phyloP scores from a whole-genome alignment of 2,113 vertebrate genomes.

The Sclerurus mexicanus region DNA sequence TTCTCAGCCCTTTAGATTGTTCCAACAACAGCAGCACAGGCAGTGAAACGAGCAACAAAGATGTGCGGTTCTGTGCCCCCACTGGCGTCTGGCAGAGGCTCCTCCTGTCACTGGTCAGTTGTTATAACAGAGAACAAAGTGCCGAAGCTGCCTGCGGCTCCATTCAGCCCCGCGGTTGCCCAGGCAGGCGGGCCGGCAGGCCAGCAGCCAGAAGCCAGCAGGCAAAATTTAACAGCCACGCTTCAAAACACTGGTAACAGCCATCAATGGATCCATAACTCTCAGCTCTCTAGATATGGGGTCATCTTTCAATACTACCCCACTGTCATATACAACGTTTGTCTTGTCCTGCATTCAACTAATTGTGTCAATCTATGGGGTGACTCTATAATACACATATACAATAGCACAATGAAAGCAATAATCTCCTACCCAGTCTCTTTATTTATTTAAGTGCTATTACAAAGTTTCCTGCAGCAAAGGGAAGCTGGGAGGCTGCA shows the following conservation, averaged over 20 bases:
- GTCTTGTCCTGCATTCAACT: slow-evolving; percentile 84
- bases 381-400: slow-evolving; percentile 77
- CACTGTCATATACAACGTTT: slow-evolving; percentile 87
- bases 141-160: slow-evolving; percentile 79
- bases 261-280: slow-evolving; percentile 84
- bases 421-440: slow-evolving; percentile 89
- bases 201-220: slow-evolving; percentile 82
- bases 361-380: slow-evolving; percentile 75
- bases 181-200: slow-evolving; percentile 72
- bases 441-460: slow-evolving; percentile 86
- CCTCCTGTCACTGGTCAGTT: slow-evolving; percentile 73
- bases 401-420: slow-evolving; percentile 94
- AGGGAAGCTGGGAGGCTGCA: slow-evolving; percentile 73
- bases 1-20: neutral
- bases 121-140: slow-evolving; percentile 76
- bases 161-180: slow-evolving; percentile 74
- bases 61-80: slow-evolving; percentile 2
- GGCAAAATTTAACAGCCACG: slow-evolving; percentile 81
- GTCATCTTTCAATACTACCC: slow-evolving; percentile 88
- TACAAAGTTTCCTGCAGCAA: slow-evolving; percentile 91
- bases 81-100: slow-evolving; percentile 54
- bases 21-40: neutral
- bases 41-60: slow-evolving; percentile 50
- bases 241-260: slow-evolving; percentile 75
- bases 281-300: slow-evolving; percentile 81